Evolutionary conservation across 2,797 vertebrate species (phyloP), one percentile per base, ranked within the genome.

Genomic region (Crenuchus spilurus): DNA sequence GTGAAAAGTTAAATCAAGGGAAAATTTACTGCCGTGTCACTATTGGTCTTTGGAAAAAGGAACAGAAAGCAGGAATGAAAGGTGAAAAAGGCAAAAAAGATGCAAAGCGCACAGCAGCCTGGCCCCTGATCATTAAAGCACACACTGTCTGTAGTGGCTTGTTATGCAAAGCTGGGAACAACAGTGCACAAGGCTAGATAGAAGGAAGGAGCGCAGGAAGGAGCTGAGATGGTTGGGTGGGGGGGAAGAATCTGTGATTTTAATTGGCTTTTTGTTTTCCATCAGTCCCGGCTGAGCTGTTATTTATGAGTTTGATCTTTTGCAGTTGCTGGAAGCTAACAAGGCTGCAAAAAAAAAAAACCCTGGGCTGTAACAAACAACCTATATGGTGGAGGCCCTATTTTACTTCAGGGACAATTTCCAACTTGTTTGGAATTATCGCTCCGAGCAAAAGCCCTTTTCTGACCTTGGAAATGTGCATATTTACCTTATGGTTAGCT

Each of bases 231-330:
- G 68, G 70, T 71, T 76, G 24, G 24, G 33, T 71, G 31, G 49
- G 62, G 14, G 55, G 28, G 11, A 8, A 31, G 67, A 78, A 72
- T 74, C 83, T 75, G 83, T 63, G 78, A 80, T 84, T 92, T 80
- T 84, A 83, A 85, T 80, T 82, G 81, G 79, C 76, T 80, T 80
- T 85, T 84, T 82, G 78, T 80, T 80, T 76, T 90, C 87, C 84
- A 89, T 91, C 87, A 86, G 86, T 89, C 87, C 84, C 86, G 63
- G 74, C 83, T 85, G 84, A 91, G 87, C 80, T 84, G 83, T 91
- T 91, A 92, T 92, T 91, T 92, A 92, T 90, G 88, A 88, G 88
- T 86, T 84, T 91, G 90, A 91, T 92, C 84, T 91, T 84, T 92
- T 83, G 82, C 73, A 48, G 55, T 82, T 82, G 75, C 84, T 80